phyloP scores from a whole-genome alignment of 2,113 vertebrate species.

The Procavia capensis region DNA sequence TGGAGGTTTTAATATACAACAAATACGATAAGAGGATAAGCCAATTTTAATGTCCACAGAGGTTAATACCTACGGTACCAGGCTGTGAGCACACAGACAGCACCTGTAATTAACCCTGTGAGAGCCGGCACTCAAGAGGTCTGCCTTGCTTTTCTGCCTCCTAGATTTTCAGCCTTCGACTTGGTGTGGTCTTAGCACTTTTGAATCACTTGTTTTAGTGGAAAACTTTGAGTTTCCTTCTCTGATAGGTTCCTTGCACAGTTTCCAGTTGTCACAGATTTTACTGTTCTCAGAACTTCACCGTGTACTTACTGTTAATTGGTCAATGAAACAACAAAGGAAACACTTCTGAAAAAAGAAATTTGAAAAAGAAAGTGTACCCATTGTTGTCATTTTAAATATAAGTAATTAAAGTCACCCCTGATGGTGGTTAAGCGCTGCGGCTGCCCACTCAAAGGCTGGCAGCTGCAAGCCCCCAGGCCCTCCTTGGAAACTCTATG shows the following conservation, averaged over 20 bases:
- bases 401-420: not conserved
- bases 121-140: not conserved
- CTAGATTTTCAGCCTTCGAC: not conserved
- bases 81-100: not conserved
- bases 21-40: not conserved
- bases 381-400: not conserved
- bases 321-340: not conserved
- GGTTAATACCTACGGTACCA: not conserved
- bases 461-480: too few species aligned
- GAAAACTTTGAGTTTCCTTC: not conserved
- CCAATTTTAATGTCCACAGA: not conserved
- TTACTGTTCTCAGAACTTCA: not conserved
- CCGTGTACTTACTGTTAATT: not conserved
- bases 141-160: not conserved
- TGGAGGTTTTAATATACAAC: not conserved
- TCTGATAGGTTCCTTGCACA: not conserved
- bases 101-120: not conserved
- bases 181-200: not conserved
- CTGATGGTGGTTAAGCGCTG: too few species aligned
- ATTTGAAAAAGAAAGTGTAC: not conserved
- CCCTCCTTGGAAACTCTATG: too few species aligned
- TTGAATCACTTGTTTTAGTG: not conserved
- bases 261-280: too few species aligned
- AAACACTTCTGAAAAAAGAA: not conserved
- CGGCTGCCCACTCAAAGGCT: too few species aligned